These are phyloP conservation scores for Psittacara wagleri DNA, from an alignment of 2,113 vertebrate genomes.

Conservation along the genomic window DNA sequence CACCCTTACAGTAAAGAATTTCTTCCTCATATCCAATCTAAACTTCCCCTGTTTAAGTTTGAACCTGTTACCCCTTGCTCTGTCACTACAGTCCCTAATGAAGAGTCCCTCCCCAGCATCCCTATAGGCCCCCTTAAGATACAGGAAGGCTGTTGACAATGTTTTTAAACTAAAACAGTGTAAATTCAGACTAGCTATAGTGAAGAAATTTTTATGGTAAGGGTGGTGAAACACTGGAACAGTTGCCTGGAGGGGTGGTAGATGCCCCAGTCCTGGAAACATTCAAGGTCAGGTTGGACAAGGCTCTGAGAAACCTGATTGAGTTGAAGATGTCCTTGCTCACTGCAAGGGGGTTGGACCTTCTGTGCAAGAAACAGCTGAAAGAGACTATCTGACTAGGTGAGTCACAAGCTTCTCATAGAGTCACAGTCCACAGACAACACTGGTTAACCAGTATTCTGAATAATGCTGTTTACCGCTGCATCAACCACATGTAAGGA, in stretches of 20 bases:
- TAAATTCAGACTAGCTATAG: neutral
- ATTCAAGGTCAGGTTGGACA: neutral
- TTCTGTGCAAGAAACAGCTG: neutral
- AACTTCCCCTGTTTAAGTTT: too few species aligned
- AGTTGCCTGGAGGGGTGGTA: neutral
- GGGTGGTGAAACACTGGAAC: neutral
- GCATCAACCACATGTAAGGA: neutral
- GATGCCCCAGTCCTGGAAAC: neutral
- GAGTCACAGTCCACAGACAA: neutral
- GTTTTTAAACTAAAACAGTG: neutral
- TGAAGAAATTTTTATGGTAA: neutral
- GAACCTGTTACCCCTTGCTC: too few species aligned
- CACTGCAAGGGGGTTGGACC: neutral
- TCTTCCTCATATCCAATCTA: too few species aligned
- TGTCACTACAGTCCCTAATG: too few species aligned
- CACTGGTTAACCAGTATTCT: neutral
- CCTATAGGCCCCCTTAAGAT: too few species aligned
- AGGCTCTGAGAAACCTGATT: neutral
- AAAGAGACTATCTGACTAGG: neutral
- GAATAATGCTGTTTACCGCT: neutral
- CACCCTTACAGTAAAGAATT: too few species aligned
- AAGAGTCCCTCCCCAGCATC: too few species aligned
- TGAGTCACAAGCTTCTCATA: neutral
- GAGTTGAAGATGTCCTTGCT: neutral
- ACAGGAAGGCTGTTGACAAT: neutral